phyloP scores from a whole-genome alignment of 2,888 invertebrate genomes.

The Trimorus sp. region DNA sequence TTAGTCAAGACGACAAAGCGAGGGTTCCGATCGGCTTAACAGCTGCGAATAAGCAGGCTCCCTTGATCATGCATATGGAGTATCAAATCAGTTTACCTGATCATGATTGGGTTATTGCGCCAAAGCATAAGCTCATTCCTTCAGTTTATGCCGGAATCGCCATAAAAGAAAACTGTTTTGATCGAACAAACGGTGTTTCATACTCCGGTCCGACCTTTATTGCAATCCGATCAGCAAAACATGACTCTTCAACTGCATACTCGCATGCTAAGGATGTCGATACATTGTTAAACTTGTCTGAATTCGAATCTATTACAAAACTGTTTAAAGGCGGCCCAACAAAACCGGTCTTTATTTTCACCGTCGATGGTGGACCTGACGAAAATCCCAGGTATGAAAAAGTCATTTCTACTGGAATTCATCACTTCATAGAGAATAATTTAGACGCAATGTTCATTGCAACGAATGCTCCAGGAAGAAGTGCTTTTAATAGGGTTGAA shows the following conservation, averaged over 20 bases:
- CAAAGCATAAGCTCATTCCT: slow-evolving; percentile 74
- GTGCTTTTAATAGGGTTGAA: slow-evolving; percentile 76
- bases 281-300: slow-evolving; percentile 24
- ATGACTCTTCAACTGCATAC: slow-evolving; percentile 69
- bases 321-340: background rate
- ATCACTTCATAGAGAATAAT: slow-evolving; percentile 69
- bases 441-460: slow-evolving; percentile 71
- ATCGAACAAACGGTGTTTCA: slow-evolving; percentile 73
- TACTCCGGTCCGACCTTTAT: slow-evolving; percentile 80
- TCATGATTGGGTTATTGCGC: slow-evolving; percentile 74
- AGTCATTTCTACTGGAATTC: slow-evolving; percentile 49
- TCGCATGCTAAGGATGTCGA: slow-evolving; percentile 66
- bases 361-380: slow-evolving; percentile 8
- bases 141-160: slow-evolving; percentile 73
- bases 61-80: slow-evolving; percentile 73
- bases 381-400: slow-evolving; percentile 4
- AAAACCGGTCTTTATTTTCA: background rate
- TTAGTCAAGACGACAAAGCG: slow-evolving; percentile 76
- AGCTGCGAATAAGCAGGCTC: slow-evolving; percentile 79
- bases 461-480: slow-evolving; percentile 71
- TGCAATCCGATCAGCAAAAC: slow-evolving; percentile 73
- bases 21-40: slow-evolving; percentile 77
- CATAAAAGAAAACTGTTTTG: slow-evolving; percentile 68
- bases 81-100: slow-evolving; percentile 71
- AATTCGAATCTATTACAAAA: background rate